Base-by-base conservation (phyloP, 1,140 invertebrate species). In the Aporrectodea caliginosa region DNA sequence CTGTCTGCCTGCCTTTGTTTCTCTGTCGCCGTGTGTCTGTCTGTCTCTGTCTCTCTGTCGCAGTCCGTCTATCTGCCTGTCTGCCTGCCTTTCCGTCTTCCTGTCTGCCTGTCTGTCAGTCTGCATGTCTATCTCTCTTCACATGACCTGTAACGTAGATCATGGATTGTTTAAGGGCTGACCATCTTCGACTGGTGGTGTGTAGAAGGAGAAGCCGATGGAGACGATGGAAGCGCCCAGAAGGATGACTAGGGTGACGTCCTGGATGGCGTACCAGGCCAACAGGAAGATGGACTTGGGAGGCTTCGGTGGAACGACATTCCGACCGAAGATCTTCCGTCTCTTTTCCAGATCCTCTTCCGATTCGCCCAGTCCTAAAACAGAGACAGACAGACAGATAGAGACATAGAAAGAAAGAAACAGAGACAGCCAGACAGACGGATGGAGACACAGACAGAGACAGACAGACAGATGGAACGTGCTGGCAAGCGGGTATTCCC, bases 191-290 rank as follows among this genome's bases (percentile, higher is more conserved):
- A 58, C 22, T 22, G 43, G 22, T 58, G 43, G 43, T 12, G 43
- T 12, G 75, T 82, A 82, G 75, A 83, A 80, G 1, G 82, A 81
- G 16, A 83, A 58, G 16, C 35, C 73, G 22, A 83, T 73, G 30
- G 82, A 83, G 31, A 83, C 77, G 12, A 83, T 12, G 31, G 77
- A 77, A 73, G 80, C 81, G 1, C 81, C 75, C 0, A 79, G 81
- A 43, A 90, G 80, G 89, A 98, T 98, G 88, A 98, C 96, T 85
- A 98, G 93, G 80, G 96, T 98, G 83, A 97, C 93, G 91, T 98
- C 96, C 90, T 98, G 96, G 87, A 98, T 90, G 82, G 96, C 96
- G 91, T 98, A 96, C 95, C 96, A 98, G 84, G 98, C 95, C 89
- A 98, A 91, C 84, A 93, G 93, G 85, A 98, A 91, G 92, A 98